phyloP scores from a whole-genome alignment of 1,140 invertebrate species.

The Pseudomyrmex cubaensis region DNA sequence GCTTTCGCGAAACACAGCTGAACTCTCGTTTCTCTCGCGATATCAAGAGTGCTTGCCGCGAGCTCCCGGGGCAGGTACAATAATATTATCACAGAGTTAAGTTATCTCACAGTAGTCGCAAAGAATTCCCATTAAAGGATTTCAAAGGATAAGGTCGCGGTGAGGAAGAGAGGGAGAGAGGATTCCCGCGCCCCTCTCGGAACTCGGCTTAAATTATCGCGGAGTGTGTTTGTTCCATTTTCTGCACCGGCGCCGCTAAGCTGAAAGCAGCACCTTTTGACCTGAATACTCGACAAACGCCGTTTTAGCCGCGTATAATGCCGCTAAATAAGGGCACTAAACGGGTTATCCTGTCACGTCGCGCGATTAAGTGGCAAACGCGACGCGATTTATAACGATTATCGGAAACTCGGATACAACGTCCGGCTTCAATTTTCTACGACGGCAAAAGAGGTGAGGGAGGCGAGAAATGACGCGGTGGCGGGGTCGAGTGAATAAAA shows the following conservation, averaged over 20 bases:
- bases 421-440: constrained; percentile 6
- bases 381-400: constrained; percentile 45
- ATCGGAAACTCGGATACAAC: constrained; percentile 13
- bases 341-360: constrained; percentile 34
- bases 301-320: constrained; percentile 53
- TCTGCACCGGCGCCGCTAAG: background rate
- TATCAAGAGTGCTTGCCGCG: constrained; percentile 60
- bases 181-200: background rate
- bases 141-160: constrained; percentile 65
- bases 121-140: constrained; percentile 70
- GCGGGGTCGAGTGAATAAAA: constrained; percentile 20
- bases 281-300: constrained; percentile 4
- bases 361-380: constrained; percentile 42
- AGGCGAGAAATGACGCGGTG: background rate
- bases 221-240: constrained; percentile 52
- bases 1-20: constrained; percentile 48
- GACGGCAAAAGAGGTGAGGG: background rate
- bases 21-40: constrained; percentile 51
- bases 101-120: constrained; percentile 59
- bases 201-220: constrained; percentile 65
- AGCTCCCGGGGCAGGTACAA: constrained; percentile 60
- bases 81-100: constrained; percentile 72
- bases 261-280: constrained; percentile 57
- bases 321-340: constrained; percentile 51
- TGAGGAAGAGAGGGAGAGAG: background rate